Conservation (phyloP, 2,113 vertebrate genomes). For the Osmerus mordax region DNA sequence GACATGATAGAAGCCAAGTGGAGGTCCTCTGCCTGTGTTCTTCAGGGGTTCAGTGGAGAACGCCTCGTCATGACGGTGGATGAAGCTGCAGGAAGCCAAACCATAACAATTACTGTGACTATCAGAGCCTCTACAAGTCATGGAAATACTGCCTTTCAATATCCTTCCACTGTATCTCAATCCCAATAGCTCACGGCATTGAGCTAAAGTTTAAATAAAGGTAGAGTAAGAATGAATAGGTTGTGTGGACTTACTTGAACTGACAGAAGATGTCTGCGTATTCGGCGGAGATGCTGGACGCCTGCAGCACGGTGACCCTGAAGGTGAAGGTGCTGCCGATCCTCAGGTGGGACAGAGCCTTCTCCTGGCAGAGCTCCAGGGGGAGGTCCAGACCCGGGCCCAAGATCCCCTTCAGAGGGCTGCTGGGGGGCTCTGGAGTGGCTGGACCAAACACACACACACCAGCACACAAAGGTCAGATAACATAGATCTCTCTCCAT, state of each 20-base stretch:
- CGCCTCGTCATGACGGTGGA: constrained; percentile 95
- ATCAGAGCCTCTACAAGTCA: neutral
- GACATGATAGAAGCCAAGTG: constrained; percentile 95
- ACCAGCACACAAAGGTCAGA: too few relatives aligned
- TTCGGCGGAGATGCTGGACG: constrained; percentile 96
- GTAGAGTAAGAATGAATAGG: neutral
- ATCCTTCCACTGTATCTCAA: neutral
- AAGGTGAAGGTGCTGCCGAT: constrained; percentile 94
- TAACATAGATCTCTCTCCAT: too few relatives aligned
- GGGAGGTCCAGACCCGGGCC: constrained; percentile 75
- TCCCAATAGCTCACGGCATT: neutral
- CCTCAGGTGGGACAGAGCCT: constrained; percentile 81
- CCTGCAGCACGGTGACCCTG: constrained; percentile 95
- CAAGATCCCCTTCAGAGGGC: constrained; percentile 60
- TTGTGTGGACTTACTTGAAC: constrained; percentile 83
- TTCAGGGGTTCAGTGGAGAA: constrained; percentile 98
- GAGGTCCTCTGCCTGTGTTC: constrained; percentile 94
- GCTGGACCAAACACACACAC: constrained; percentile 40
- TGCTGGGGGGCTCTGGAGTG: constrained; percentile 66
- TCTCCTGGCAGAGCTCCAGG: constrained; percentile 74
- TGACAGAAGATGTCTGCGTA: constrained; percentile 99
- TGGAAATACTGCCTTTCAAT: neutral
- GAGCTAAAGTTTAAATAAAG: neutral
- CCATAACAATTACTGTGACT: neutral
- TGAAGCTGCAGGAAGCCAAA: constrained; percentile 75